phyloP scores from a whole-genome alignment of 2,113 vertebrate species.

The Ginglymostoma cirratum region DNA sequence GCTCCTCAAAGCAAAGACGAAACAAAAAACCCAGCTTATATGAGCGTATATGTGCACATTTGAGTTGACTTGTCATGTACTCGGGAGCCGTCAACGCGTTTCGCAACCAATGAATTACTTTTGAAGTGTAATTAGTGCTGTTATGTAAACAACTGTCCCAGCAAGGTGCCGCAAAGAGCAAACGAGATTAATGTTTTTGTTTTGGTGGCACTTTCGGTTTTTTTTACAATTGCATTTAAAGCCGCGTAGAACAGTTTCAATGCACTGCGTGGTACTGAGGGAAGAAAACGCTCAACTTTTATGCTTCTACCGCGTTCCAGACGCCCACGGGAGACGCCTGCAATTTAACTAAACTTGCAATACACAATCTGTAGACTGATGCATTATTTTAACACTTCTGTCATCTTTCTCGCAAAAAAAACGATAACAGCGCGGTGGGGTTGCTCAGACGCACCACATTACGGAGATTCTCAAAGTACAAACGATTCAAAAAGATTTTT shows the following conservation, averaged over 20 bases:
- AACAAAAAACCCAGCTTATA: neutral
- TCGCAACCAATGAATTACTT: neutral
- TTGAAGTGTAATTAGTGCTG: conserved; percentile 11
- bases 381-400: conserved; percentile 12
- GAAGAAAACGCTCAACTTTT: neutral
- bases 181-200: neutral
- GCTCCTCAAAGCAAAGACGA: neutral
- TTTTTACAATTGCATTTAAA: neutral
- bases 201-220: neutral
- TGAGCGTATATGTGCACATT: neutral
- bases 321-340: neutral
- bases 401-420: neutral
- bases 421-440: neutral
- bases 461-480: neutral
- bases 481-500: neutral
- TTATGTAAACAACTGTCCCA: conserved; percentile 1
- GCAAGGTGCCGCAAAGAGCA: neutral
- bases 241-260: neutral
- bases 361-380: neutral
- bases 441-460: neutral
- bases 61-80: too few relatives aligned
- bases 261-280: neutral
- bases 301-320: neutral
- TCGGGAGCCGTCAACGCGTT: neutral
- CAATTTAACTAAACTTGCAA: neutral